A percentile compares a stretch with the other conserved stretches of the same genome.
phyloP scores from a whole-genome alignment of 2,888 invertebrate genomes.

The Blastobasis lacticolella region DNA sequence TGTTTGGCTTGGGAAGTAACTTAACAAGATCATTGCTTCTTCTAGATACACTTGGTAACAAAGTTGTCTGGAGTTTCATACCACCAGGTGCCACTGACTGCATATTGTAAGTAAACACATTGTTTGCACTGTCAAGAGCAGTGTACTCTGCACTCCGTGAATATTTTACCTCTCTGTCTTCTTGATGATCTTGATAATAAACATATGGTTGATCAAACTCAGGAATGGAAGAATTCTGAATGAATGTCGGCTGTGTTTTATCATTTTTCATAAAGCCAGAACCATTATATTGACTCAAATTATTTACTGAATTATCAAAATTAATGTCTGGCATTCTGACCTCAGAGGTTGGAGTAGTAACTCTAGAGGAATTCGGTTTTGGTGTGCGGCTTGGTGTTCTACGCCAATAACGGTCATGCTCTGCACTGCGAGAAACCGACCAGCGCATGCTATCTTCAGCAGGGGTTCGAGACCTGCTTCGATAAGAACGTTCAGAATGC shows the following conservation, averaged over 20 bases:
- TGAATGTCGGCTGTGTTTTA: conserved; percentile 47
- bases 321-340: conserved; percentile 43
- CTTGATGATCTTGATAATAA: conserved; percentile 50
- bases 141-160: conserved; percentile 60
- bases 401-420: conserved; percentile 58
- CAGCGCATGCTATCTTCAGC: conserved; percentile 49
- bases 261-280: conserved; percentile 36
- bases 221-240: conserved; percentile 26
- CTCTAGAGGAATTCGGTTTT: conserved; percentile 42
- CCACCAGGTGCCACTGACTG: conserved; percentile 30
- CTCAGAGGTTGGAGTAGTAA: conserved; percentile 41
- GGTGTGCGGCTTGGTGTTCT: conserved; percentile 43
- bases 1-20: conserved; percentile 52
- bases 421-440: conserved; percentile 39
- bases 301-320: conserved; percentile 40
- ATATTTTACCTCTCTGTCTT: conserved; percentile 60
- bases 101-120: conserved; percentile 41
- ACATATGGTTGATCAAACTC: conserved; percentile 51
- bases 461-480: conserved; percentile 56
- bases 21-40: conserved; percentile 46
- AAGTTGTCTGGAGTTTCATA: conserved; percentile 33
- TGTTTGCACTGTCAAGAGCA: conserved; percentile 38
- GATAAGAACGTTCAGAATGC: conserved; percentile 55
- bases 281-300: conserved; percentile 31
- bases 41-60: conserved; percentile 31